Evolutionary conservation across 92 coral and sea anemone genomes (phyloP), one percentile per base, ranked within the genome.

Genomic region (Bergia sp.): DNA sequence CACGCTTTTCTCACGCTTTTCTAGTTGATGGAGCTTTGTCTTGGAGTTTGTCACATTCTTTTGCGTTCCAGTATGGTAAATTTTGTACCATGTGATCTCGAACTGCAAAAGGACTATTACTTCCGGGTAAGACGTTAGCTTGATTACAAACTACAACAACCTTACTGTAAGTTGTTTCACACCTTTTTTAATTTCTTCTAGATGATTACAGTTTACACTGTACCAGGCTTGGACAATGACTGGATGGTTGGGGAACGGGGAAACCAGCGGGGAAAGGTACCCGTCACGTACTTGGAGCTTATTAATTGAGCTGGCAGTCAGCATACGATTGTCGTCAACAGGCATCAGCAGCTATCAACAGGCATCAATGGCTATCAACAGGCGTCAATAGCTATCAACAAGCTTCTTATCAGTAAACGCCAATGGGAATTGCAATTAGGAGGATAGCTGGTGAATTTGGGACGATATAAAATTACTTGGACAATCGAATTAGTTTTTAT

Each of bases 211-310:
- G 99, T 96, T 15, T 96, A 95, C 92, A 90, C 89, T 41, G 85
- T 91, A 37, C 97, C 96, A 12, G 99, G 98, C 37, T 77, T 96
- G 94, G 99, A 96, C 90, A 92, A 93, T 86, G 99, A 96, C 79
- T 96, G 99, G 99, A 95, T 96, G 98, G 92, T 96, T 86, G 99
- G 97, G 23, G 99, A 96, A 79, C 92, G 99, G 20, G 98, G 98
- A 37, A 91, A 93, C 37, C 96, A 95, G 71, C 92, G 94, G 36
- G 99, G 99, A 4, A 94, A 92, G 82, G 98, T 96, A 0, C 99
- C 99, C 15, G 92, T 94, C 11, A 96, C 99, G 3, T 96, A 96
- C 82, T 91, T 96, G 13, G 99, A 96, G 82, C 87, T 95, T 40
- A 29, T 67, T 4, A 83, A 83, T 66, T 83, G 58, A 67, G 57